Conservation (phyloP, 2,797 vertebrate species). For the Nannoperca australis region DNA sequence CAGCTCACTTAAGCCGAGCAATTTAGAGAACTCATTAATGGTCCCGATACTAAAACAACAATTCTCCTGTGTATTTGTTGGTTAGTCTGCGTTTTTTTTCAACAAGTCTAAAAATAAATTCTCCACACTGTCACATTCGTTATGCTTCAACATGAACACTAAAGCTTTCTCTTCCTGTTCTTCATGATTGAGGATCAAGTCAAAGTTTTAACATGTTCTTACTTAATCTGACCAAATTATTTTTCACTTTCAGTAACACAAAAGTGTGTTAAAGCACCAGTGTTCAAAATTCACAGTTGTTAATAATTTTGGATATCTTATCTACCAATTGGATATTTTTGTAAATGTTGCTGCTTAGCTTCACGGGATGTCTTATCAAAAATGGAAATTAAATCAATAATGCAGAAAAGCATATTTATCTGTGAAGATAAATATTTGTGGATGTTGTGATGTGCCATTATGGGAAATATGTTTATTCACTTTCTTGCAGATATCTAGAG, state of each 20-base stretch:
- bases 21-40: conserved; percentile 58
- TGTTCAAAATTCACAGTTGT: background rate
- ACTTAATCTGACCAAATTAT: background rate
- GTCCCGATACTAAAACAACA: conserved; percentile 34
- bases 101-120: conserved; percentile 54
- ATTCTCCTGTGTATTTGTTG: conserved; percentile 44
- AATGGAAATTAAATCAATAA: conserved; percentile 3
- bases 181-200: background rate
- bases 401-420: background rate
- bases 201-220: background rate
- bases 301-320: background rate
- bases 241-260: background rate
- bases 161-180: background rate
- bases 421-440: conserved; percentile 19
- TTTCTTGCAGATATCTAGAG: too few species aligned
- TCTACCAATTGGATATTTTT: background rate
- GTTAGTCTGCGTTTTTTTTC: conserved; percentile 30
- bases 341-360: background rate
- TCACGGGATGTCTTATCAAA: background rate
- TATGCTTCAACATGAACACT: conserved; percentile 15
- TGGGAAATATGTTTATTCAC: background rate
- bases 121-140: conserved; percentile 39
- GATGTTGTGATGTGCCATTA: background rate
- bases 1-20: conserved; percentile 15
- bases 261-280: background rate